Base-by-base conservation (phyloP, 1,140 invertebrate species). In the Zaprionus camerounensis region DNA sequence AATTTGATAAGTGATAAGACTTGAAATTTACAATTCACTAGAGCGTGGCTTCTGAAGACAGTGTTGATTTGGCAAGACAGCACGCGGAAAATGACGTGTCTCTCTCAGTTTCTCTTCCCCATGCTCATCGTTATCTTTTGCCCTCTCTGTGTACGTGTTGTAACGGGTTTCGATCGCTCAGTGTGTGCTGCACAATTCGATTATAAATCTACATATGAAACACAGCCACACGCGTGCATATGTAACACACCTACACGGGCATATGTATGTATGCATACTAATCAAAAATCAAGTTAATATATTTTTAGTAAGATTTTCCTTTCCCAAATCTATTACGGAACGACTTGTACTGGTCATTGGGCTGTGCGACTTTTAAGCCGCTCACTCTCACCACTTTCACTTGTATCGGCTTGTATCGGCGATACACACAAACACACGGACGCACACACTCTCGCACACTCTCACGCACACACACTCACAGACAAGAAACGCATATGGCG, bases 321-420 rank as follows among this genome's bases (percentile, higher is more conserved):
- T 84, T 78, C 70, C 31, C 71, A 76, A 63, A 66, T 44, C 59
- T 80, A 82, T 86, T 86, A 86, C 83, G 83, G 83, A 87, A 88
- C 41, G 7, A 46, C 83, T 80, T 69, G 53, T 68, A 68, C 71
- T 69, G 59, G 74, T 44, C 36, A 58, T 34, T 75, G 70, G 82
- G 28, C 67, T 59, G 62, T 61, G 58, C 38, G 58, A 62, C 17
- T 24, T 56, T 64, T 12, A 66, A 66, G 70, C 70, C 63, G 70
- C 71, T 76, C 76, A 79, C 80, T 86, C 69, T 78, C 66, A 90
- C 71, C 85, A 88, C 85, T 88, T 88, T 88, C 85, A 88, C 85
- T 88, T 80, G 85, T 63, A 57, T 66, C 36, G 70, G 76, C 78
- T 63, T 80, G 85, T 63, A 57, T 66, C 36, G 70, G 76, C 78